Evolutionary conservation across 1,140 invertebrate species (phyloP).

Genomic region (Bombyx mori): ASM3026992v2 NC_085129.1:21217501-21218000

Average conservation of each 20-base stretch:
- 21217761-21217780: constrained; percentile 4
- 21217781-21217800: not conserved
- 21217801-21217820: constrained; percentile 8
- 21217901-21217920: too few species aligned
- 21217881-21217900: not conserved
- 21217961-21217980: too few species aligned
- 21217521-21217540: not conserved
- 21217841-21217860: constrained; percentile 10
- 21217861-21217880: constrained; percentile 5
- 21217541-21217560: not conserved
- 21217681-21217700: too few species aligned
- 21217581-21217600: too few species aligned
- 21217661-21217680: too few species aligned
- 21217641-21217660: too few species aligned
- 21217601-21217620: too few species aligned
- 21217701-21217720: not conserved
- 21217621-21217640: too few species aligned
- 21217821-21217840: constrained; percentile 9
- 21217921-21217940: too few species aligned
- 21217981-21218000: too few species aligned
- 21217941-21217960: too few species aligned
- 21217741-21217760: constrained; percentile 2
- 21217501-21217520: not conserved
- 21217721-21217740: not conserved
- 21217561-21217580: not conserved